Percentiles rank a stretch among this genome's conserved stretches.
Evolutionary conservation across 92 coral and sea anemone species (phyloP).

Genomic region (Diadumene lineata): DNA sequence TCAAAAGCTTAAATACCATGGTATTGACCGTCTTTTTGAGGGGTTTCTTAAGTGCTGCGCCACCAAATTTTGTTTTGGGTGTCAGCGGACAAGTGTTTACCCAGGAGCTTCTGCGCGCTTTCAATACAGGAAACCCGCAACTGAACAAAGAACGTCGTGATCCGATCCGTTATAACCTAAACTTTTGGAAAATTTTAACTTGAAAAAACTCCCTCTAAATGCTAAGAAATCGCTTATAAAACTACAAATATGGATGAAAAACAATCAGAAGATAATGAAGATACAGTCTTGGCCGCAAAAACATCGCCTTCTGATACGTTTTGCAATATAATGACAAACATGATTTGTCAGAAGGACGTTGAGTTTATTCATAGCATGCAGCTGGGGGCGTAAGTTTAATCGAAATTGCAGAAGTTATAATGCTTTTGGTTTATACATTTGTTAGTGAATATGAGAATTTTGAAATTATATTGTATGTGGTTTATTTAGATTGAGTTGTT

Average conservation of each 20-base stretch:
- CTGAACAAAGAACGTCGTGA: neutral
- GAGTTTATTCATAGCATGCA: conserved; percentile 43
- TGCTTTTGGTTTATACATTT: too few species aligned
- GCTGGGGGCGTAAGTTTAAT: conserved; percentile 59
- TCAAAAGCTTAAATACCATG: too few species aligned
- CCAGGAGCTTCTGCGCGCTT: neutral
- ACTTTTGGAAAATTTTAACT: too few species aligned
- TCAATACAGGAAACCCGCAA: neutral
- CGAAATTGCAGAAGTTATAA: too few species aligned
- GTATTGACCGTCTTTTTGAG: too few species aligned
- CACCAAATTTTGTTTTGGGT: conserved; percentile 12
- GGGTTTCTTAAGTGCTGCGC: too few species aligned
- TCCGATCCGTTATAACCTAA: too few species aligned
- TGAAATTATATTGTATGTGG: too few species aligned
- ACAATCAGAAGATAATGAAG: neutral
- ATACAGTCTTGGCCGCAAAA: neutral
- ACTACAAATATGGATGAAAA: neutral
- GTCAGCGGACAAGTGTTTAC: conserved; percentile 13
- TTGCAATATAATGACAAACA: conserved; percentile 43
- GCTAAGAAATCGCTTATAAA: neutral
- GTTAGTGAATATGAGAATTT: too few species aligned
- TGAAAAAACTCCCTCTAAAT: neutral
- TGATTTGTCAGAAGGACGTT: conserved; percentile 59
- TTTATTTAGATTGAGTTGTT: too few species aligned
- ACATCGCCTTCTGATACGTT: conserved; percentile 59